Evolutionary conservation across 2,888 invertebrate genomes (phyloP).

Genomic region (Stomorhina lunata): DNA sequence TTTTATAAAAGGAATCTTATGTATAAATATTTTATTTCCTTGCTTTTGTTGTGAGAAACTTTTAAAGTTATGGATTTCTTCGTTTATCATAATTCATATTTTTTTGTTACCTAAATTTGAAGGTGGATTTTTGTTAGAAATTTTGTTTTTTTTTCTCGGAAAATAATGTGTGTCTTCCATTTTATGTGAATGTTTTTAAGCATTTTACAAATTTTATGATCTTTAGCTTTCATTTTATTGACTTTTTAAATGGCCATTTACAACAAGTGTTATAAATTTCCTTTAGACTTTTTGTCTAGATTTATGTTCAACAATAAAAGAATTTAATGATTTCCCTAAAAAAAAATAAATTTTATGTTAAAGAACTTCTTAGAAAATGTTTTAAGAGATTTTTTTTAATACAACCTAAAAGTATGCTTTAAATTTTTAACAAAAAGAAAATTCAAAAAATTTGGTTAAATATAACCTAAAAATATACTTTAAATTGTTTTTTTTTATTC

Average conservation of each 20-base stretch:
- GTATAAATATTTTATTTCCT: background rate
- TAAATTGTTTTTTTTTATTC: too few species aligned
- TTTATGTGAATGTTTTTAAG: background rate
- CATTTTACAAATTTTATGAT: background rate
- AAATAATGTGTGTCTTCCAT: background rate
- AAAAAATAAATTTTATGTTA: background rate
- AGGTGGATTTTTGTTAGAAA: conserved; percentile 7
- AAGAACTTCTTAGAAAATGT: too few species aligned
- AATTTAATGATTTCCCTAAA: background rate
- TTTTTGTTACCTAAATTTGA: background rate
- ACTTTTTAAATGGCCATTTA: background rate
- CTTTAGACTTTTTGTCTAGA: background rate
- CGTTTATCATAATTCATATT: background rate
- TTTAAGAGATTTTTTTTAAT: background rate
- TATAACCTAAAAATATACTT: too few species aligned
- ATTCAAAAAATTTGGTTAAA: too few species aligned
- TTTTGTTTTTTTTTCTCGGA: background rate
- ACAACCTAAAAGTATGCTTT: background rate
- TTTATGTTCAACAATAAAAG: conserved; percentile 3
- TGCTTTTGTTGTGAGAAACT: background rate
- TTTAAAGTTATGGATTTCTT: background rate
- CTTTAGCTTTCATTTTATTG: background rate
- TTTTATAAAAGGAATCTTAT: background rate
- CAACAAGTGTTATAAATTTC: background rate
- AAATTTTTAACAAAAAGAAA: too few species aligned